These are phyloP conservation scores for Henicopernis longicauda DNA, from an alignment of 2,113 vertebrate genomes.

Conservation along the genomic window DNA sequence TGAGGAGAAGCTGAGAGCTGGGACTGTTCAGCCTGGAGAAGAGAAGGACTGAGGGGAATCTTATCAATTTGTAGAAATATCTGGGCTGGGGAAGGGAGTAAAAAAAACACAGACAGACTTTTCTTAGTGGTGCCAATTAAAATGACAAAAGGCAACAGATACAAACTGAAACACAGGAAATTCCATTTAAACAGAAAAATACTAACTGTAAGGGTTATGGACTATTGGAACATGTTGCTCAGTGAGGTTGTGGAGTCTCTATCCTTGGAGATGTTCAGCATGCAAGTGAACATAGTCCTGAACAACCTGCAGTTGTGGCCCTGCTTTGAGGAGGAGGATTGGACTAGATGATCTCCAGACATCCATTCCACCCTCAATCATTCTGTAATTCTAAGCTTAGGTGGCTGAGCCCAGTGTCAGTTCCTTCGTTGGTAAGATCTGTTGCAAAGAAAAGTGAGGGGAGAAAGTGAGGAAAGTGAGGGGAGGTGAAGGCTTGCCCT, in stretches of 20 bases:
- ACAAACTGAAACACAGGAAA: background rate
- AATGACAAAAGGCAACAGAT: background rate
- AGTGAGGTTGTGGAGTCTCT: background rate
- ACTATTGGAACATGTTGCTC: background rate
- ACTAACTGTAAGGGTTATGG: background rate
- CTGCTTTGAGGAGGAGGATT: background rate
- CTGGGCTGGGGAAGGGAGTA: background rate
- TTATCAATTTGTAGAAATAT: background rate
- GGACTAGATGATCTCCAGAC: background rate
- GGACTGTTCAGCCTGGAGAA: background rate
- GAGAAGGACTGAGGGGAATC: background rate
- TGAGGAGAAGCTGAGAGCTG: background rate
- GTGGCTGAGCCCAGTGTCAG: background rate
- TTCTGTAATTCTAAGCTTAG: background rate
- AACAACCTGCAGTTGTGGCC: background rate
- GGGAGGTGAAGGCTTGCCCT: background rate
- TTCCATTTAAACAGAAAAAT: background rate
- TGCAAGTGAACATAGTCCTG: background rate
- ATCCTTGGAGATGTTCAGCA: background rate
- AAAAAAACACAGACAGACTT: background rate
- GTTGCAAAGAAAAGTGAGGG: background rate
- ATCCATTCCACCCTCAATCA: background rate
- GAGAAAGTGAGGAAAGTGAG: background rate
- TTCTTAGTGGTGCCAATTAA: background rate
- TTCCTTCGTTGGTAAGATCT: background rate